Evolutionary conservation across 1,140 invertebrate genomes (phyloP).

Genomic region (Popillia japonica): DNA sequence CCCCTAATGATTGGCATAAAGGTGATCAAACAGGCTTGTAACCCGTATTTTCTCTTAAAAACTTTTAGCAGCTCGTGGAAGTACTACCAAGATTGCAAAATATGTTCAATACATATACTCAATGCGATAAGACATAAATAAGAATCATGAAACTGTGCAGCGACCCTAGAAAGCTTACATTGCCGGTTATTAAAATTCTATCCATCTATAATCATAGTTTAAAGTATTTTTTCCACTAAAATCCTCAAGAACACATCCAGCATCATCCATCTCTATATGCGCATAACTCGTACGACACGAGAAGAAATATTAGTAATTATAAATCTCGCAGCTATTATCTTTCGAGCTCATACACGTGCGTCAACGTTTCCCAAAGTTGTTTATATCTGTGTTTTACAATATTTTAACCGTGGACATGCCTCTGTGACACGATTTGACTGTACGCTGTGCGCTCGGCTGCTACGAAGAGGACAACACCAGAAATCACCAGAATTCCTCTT

Average conservation of each 20-base stretch:
- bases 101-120: too few species aligned
- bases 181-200: too few species aligned
- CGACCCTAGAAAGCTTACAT: too few species aligned
- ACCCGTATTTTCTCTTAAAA: too few species aligned
- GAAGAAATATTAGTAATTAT: conserved; percentile 16
- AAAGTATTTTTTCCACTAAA: not conserved
- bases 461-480: not conserved
- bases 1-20: too few species aligned
- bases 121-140: too few species aligned
- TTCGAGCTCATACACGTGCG: not conserved
- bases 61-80: too few species aligned
- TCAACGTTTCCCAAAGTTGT: not conserved
- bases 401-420: not conserved
- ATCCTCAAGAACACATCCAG: too few species aligned
- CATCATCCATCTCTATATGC: not conserved
- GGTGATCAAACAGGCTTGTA: too few species aligned
- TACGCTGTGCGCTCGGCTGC: too few species aligned
- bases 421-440: not conserved
- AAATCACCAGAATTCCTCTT: not conserved
- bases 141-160: too few species aligned
- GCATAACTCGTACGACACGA: not conserved
- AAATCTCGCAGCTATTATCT: conserved; percentile 5
- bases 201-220: not conserved
- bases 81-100: too few species aligned
- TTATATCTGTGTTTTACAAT: conserved; percentile 7